Percentiles rank a stretch among this genome's conserved stretches.
These are phyloP conservation scores for Zapus hudsonius DNA, from an alignment of 2,113 vertebrate genomes.

Conservation along the genomic window DNA sequence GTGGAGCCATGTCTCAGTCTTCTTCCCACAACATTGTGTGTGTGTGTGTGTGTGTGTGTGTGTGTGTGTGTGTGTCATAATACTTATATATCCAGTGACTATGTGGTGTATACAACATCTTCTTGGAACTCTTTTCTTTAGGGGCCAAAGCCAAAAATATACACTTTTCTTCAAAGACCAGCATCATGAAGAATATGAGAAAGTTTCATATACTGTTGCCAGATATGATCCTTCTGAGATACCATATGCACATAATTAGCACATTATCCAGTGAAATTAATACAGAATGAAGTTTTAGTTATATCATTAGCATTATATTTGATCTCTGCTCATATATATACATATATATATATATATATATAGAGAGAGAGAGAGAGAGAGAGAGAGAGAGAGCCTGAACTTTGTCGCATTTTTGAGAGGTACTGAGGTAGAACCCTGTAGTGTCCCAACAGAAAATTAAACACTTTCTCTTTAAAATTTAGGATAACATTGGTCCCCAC, in stretches of 20 bases:
- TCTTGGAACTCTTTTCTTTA: slow-evolving; percentile 67
- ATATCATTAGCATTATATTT: too few relatives aligned
- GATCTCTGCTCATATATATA: too few relatives aligned
- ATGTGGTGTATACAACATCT: slow-evolving; percentile 72
- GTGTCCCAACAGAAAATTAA: neutral
- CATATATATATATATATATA: too few relatives aligned
- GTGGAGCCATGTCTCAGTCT: too few relatives aligned
- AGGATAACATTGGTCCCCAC: neutral
- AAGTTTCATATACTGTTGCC: slow-evolving; percentile 69
- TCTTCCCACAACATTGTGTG: too few relatives aligned
- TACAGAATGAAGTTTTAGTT: too few relatives aligned
- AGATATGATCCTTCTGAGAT: slow-evolving; percentile 70
- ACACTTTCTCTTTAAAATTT: neutral
- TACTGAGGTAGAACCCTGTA: neutral
- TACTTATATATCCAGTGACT: slow-evolving; percentile 68
- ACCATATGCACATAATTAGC: neutral
- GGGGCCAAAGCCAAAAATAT: slow-evolving; percentile 29
- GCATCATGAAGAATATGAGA: slow-evolving; percentile 73
- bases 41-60: too few relatives aligned
- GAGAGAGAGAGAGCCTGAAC: too few relatives aligned
- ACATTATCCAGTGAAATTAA: too few relatives aligned
- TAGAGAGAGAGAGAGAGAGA: too few relatives aligned
- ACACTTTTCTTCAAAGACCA: neutral
- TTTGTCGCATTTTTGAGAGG: neutral
- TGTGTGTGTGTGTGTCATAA: too few relatives aligned